Base-by-base conservation (phyloP, 2,113 vertebrate genomes). In the Gambusia affinis region DNA sequence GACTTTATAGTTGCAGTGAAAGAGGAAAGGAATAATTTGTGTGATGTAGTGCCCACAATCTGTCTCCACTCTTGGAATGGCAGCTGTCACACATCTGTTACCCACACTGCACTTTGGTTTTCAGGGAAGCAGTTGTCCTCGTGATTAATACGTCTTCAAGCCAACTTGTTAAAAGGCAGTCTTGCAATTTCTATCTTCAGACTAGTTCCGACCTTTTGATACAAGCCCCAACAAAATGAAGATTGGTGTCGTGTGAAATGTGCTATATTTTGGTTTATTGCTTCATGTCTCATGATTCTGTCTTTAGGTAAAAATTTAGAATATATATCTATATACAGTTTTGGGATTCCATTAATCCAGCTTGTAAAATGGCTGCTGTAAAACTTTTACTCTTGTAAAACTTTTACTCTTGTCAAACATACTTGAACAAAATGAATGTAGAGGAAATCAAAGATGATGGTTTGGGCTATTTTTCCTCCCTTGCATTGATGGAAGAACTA, bases 61-160 rank as follows among this genome's bases (percentile, higher is more conserved):
- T 79, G 76, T 82, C 80, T 69, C 63, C 66, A 78, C 71, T 79
- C 86, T 76, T 57, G 2, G 73, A 76, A 63, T 75, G 81, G 76
- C 86, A 87, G 84, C 84, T 90, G 89, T 78, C 84, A 6, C 69
- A 62, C 47, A 33, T 54, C 67, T 80, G 69, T 75, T 76, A 72
- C 73, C 65, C 65, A 65, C 39, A 60, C 12, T 4, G 66, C 83
- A 82, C 86, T 57, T 0, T 66, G 73, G 61, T 71, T 87, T 80
- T 85, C 51, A 75, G 67, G 73, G 79, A 70, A 82, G 79, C 86
- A 81, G 86, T 88, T 88, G 81, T 83, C 85, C 74, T 79, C 73
- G 68, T 39, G 69, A 76, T 82, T 80, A 67, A 30, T 75, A 67
- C 64, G 0, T 4, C 72, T 74, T 22, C 64, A 77, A 72, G 61